phyloP scores from a whole-genome alignment of 30 jellyfish, hydroid and myxozoan species.

The Turritopsis rubra region DNA sequence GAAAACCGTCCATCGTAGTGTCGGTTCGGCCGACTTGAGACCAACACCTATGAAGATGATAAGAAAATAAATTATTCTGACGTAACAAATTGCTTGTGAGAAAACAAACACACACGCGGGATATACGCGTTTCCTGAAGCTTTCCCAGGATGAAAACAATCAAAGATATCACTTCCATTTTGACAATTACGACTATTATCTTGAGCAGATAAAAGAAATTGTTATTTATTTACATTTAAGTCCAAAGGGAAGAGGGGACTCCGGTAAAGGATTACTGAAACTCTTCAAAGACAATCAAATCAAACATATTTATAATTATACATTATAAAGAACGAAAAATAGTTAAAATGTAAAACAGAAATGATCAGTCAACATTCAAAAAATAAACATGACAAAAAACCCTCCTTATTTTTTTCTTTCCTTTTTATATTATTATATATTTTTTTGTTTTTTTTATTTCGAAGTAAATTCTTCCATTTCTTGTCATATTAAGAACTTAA shows the following conservation, averaged over 20 bases:
- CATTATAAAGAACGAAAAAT: background rate
- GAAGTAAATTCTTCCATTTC: background rate
- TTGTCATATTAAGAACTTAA: background rate
- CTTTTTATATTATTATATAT: background rate
- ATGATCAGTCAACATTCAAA: too few species aligned
- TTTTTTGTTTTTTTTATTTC: background rate
- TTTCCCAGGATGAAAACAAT: background rate
- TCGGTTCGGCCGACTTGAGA: slow-evolving; percentile 84
- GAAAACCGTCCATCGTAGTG: slow-evolving; percentile 5
- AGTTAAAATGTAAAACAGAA: too few species aligned
- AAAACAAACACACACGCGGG: background rate
- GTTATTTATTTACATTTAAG: background rate
- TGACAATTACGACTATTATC: background rate
- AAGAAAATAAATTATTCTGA: background rate
- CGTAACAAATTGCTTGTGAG: background rate
- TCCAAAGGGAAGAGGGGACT: background rate
- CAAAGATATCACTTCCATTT: background rate
- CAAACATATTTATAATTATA: background rate
- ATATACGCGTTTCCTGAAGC: background rate
- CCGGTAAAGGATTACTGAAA: background rate
- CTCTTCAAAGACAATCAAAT: background rate
- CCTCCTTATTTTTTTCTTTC: background rate
- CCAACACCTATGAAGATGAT: slow-evolving; percentile 66
- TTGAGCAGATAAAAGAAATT: background rate
- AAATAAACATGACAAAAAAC: background rate